phyloP scores from a whole-genome alignment of 2,113 vertebrate genomes.

The Podarcis muralis region DNA sequence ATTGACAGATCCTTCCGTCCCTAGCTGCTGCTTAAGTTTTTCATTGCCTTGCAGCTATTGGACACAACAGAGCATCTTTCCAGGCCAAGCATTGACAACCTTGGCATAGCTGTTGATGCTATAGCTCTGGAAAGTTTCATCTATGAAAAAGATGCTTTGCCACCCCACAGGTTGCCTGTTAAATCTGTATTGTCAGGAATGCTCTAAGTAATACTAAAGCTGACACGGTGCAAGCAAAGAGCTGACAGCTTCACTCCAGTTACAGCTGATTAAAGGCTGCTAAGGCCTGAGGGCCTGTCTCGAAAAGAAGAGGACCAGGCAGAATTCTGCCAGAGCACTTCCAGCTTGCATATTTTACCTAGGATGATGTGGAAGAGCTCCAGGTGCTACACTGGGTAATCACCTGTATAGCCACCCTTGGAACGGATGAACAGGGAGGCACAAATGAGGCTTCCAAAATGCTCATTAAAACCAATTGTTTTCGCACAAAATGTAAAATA shows the following conservation, averaged over 20 bases:
- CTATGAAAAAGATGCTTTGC: constrained; percentile 51
- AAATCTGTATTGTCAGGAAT: constrained; percentile 65
- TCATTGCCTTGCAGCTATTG: constrained; percentile 9
- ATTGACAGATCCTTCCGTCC: background rate
- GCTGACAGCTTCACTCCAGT: constrained; percentile 71
- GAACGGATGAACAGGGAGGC: background rate
- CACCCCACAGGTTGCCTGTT: constrained; percentile 47
- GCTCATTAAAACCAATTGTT: background rate
- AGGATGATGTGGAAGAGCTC: background rate
- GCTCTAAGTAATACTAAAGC: constrained; percentile 65
- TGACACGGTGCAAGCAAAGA: constrained; percentile 68
- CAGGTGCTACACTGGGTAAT: background rate
- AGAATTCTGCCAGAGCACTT: constrained; percentile 43
- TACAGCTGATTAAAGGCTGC: constrained; percentile 73
- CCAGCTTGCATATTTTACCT: constrained; percentile 15
- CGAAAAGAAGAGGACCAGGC: constrained; percentile 37
- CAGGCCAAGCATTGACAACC: background rate
- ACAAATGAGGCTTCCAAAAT: constrained; percentile 3
- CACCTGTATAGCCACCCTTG: background rate
- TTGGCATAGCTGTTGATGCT: background rate
- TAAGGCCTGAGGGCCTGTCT: constrained; percentile 55
- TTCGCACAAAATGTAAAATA: background rate
- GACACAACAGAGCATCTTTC: background rate
- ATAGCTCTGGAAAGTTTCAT: constrained; percentile 33
- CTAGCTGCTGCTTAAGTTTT: background rate